Conservation (phyloP, 1,140 invertebrate genomes). For the Drosophila quadrilineata region DNA sequence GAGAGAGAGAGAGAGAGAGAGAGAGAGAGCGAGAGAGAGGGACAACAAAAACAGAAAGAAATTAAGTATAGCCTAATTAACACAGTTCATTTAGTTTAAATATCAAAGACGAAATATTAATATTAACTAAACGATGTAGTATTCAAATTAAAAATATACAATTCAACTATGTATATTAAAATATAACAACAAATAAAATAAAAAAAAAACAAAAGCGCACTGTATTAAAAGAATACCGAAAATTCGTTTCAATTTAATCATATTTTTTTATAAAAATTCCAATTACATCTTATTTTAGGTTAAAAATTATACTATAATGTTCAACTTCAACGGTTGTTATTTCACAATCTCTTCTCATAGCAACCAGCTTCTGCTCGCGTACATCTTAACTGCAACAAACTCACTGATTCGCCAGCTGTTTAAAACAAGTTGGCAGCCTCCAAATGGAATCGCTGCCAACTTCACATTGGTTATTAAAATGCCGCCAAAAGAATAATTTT, state of each 20-base stretch:
- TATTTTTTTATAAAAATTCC: neutral
- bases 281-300: neutral
- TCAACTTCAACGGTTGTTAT: no score
- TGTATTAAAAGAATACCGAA: slow-evolving; percentile 47
- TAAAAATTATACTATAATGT: no score
- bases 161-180: slow-evolving; percentile 72
- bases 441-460: neutral
- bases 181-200: slow-evolving; percentile 69
- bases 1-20: neutral
- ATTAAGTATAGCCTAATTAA: no score
- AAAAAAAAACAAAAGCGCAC: slow-evolving; percentile 52
- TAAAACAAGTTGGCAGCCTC: neutral
- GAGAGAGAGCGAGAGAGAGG: neutral
- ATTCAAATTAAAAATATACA: slow-evolving; percentile 79
- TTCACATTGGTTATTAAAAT: neutral
- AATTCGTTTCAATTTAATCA: neutral
- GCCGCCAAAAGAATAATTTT: no score
- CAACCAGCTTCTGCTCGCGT: slow-evolving; percentile 9
- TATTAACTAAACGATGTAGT: slow-evolving; percentile 61
- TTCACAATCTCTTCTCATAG: no score
- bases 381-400: no score
- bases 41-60: slow-evolving; percentile 25
- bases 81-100: slow-evolving; percentile 65
- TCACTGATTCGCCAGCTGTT: no score
- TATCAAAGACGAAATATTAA: slow-evolving; percentile 43